phyloP scores from a whole-genome alignment of 2,888 invertebrate genomes.

The Sericinus montela region DNA sequence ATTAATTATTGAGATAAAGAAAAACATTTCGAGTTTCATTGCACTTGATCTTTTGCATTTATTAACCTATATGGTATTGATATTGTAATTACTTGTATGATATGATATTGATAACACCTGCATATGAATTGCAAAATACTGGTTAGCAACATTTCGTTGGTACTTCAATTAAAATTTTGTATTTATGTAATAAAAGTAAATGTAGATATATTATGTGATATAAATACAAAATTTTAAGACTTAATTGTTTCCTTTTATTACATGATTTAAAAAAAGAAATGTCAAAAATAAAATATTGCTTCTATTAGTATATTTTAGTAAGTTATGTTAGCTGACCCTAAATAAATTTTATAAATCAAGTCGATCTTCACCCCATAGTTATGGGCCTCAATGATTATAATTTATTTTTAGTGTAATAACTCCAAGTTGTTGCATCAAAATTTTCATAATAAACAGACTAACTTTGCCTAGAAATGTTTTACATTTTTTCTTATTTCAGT shows the following conservation, averaged over 20 bases:
- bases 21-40: slow-evolving; percentile 65
- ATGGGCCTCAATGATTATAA: slow-evolving; percentile 68
- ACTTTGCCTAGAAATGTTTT: slow-evolving; percentile 70
- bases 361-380: slow-evolving; percentile 55
- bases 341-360: slow-evolving; percentile 58
- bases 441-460: slow-evolving; percentile 76
- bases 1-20: slow-evolving; percentile 55
- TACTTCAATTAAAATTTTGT: slow-evolving; percentile 78
- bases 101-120: slow-evolving; percentile 73
- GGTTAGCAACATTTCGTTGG: slow-evolving; percentile 78
- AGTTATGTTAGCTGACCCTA: slow-evolving; percentile 69
- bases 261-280: slow-evolving; percentile 64
- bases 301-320: slow-evolving; percentile 71
- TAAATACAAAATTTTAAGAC: slow-evolving; percentile 80
- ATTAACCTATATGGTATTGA: slow-evolving; percentile 77
- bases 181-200: slow-evolving; percentile 79
- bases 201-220: slow-evolving; percentile 78
- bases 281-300: slow-evolving; percentile 66
- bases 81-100: slow-evolving; percentile 80
- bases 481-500: slow-evolving; percentile 30
- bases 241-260: slow-evolving; percentile 70
- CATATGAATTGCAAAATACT: slow-evolving; percentile 73
- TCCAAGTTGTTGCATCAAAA: slow-evolving; percentile 71
- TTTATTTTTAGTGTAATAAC: slow-evolving; percentile 75
- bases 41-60: slow-evolving; percentile 81